A percentile compares a stretch with the other conserved stretches of the same genome.
Conservation (phyloP, 2,888 invertebrate genomes). For the Macrostomum cliftonense region DNA sequence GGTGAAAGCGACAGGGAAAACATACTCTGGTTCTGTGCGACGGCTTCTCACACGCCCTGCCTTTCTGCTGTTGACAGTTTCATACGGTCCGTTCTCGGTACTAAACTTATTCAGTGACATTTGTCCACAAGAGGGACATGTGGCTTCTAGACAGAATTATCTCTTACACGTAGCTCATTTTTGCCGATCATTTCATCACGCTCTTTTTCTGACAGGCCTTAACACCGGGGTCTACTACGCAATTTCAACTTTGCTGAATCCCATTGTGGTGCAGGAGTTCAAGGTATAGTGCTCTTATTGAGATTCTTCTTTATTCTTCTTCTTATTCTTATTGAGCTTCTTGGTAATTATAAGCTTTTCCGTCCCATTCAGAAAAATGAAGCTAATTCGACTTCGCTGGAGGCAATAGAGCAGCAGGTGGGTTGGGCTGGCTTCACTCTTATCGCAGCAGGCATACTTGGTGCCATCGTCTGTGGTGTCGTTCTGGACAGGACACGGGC, state of each 20-base stretch:
- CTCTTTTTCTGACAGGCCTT: too few relatives aligned
- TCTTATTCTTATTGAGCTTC: too few relatives aligned
- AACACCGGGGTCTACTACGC: conserved; percentile 93
- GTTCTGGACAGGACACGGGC: conserved; percentile 74
- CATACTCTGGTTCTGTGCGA: conserved; percentile 41
- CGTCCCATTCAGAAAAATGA: too few relatives aligned
- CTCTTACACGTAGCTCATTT: too few relatives aligned
- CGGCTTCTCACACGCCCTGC: conserved; percentile 56
- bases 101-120: too few relatives aligned
- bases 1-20: too few relatives aligned
- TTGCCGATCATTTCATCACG: too few relatives aligned
- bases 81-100: conserved; percentile 47
- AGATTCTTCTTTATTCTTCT: too few relatives aligned
- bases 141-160: too few relatives aligned
- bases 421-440: conserved; percentile 76
- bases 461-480: conserved; percentile 72
- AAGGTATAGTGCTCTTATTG: too few relatives aligned
- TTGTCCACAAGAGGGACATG: too few relatives aligned
- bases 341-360: too few relatives aligned
- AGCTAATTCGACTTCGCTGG: neutral
- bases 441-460: conserved; percentile 75
- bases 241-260: conserved; percentile 78
- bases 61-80: conserved; percentile 60
- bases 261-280: conserved; percentile 46
- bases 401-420: conserved; percentile 47